Base-by-base conservation (phyloP, 2,797 vertebrate genomes). In the Chanos chanos region DNA sequence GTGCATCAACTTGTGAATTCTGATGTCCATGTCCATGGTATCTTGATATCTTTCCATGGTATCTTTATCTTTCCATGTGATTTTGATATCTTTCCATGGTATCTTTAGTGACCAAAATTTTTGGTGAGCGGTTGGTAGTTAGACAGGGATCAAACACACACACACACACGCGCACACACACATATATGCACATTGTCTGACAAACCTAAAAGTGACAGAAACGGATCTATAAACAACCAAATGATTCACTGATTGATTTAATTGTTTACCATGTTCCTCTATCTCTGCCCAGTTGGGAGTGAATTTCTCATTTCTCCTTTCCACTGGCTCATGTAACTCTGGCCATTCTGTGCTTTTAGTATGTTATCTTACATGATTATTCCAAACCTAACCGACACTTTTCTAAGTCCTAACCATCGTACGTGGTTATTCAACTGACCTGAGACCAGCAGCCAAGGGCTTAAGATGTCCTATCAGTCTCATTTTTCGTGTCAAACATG, bases 21-120 rank as follows among this genome's bases (percentile, higher is more conserved):
- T 24, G 24, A 7, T n/a, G 57, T 57, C 49, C 27, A 61, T 72
- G 61, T 57, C 25, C 37, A 27, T 59, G 54, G 60, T 64, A 67
- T 34, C 55, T 53, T 60, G 40, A 27, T 68, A 28, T 63, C 65
- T 63, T 61, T 44, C 18, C 44, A 34, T 31, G 22, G 52, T 15
- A 28, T 68, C 55, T 49, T 40, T 33, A 16, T n/a, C n/a, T n/a
- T n/a, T n/a, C n/a, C n/a, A 27, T 59, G 54, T 60, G 64, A 67
- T 34, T 55, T 53, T 60, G 40, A 27, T 68, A 28, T 63, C 65
- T 63, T 61, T 44, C 18, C 44, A 34, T 31, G 22, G 52, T 15
- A 28, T 68, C 55, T 49, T 40, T 33, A 16, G 7, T 13, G 34
- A 37, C 52, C 18, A 45, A 33, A 19, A 28, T 30, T 6, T 50